phyloP scores from a whole-genome alignment of 2,888 invertebrate genomes.

The Nemotelus pantherinus region DNA sequence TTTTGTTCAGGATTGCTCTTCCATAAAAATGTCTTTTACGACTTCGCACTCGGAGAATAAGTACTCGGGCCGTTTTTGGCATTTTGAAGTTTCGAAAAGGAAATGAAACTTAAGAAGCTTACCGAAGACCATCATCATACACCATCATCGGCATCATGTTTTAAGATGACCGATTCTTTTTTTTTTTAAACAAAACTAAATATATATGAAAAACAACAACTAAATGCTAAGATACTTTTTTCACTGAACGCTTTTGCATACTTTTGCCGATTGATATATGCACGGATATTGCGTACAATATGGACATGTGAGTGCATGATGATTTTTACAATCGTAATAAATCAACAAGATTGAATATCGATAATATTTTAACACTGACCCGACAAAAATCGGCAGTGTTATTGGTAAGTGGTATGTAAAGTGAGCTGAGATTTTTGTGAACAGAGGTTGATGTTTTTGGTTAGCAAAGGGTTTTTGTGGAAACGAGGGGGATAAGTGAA shows the following conservation, averaged over 20 bases:
- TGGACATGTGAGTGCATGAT: slow-evolving; percentile 11
- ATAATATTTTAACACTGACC: slow-evolving; percentile 51
- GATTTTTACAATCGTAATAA: slow-evolving; percentile 50
- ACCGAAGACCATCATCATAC: slow-evolving; percentile 7
- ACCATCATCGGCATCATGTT: not conserved
- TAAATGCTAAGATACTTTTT: too few relatives aligned
- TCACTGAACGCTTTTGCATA: slow-evolving; percentile 7
- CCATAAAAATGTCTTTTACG: slow-evolving; percentile 28
- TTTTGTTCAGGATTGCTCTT: not conserved
- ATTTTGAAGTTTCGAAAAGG: slow-evolving; percentile 18
- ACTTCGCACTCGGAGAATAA: not conserved
- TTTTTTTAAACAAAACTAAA: too few relatives aligned
- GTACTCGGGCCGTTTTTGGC: not conserved
- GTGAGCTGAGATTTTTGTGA: too few relatives aligned
- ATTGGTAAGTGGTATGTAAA: too few relatives aligned
- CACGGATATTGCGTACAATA: not conserved
- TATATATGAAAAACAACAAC: too few relatives aligned
- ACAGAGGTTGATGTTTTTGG: too few relatives aligned
- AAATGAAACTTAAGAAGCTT: slow-evolving; percentile 33
- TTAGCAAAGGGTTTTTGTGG: too few relatives aligned
- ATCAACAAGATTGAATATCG: slow-evolving; percentile 51
- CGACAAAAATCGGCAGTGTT: slow-evolving; percentile 42
- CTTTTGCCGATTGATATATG: not conserved
- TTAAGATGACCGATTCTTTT: slow-evolving; percentile 17
- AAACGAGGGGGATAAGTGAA: too few relatives aligned